Conservation (phyloP, 1,140 invertebrate genomes). For the Hermetia illucens region DNA sequence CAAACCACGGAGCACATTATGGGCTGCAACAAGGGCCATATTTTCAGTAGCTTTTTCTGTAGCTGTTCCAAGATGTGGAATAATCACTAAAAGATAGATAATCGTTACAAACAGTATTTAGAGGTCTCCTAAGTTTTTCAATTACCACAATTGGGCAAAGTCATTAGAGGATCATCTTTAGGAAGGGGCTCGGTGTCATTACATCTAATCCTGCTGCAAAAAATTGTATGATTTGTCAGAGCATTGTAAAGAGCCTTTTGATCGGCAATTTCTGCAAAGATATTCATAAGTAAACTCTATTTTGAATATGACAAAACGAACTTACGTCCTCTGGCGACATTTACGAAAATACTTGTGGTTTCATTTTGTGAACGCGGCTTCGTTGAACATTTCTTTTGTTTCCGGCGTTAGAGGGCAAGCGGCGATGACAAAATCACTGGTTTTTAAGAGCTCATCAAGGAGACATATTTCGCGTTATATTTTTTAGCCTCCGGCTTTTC, state of each 20-base stretch:
- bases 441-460: constrained; percentile 46
- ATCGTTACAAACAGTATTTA: constrained; percentile 26
- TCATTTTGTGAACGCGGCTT: constrained; percentile 57
- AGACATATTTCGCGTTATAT: constrained; percentile 47
- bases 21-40: constrained; percentile 64
- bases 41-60: constrained; percentile 56
- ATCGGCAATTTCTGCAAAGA: constrained; percentile 44
- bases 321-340: constrained; percentile 57
- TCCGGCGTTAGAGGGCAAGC: constrained; percentile 52
- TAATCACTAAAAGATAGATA: constrained; percentile 37
- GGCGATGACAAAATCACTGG: constrained; percentile 65
- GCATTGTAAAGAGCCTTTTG: constrained; percentile 62
- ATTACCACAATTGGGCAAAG: constrained; percentile 65
- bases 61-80: constrained; percentile 82
- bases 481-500: constrained; percentile 44
- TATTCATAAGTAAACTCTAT: constrained; percentile 7
- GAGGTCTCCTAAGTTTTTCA: constrained; percentile 8
- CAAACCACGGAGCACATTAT: constrained; percentile 66
- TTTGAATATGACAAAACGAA: background rate
- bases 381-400: constrained; percentile 58
- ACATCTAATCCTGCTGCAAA: constrained; percentile 82
- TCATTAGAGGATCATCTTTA: constrained; percentile 58
- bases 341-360: constrained; percentile 57
- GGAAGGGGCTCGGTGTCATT: constrained; percentile 77
- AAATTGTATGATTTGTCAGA: constrained; percentile 51